Evolutionary conservation across 2,113 vertebrate species (phyloP).

Genomic region (Paramormyrops kingsleyae): DNA sequence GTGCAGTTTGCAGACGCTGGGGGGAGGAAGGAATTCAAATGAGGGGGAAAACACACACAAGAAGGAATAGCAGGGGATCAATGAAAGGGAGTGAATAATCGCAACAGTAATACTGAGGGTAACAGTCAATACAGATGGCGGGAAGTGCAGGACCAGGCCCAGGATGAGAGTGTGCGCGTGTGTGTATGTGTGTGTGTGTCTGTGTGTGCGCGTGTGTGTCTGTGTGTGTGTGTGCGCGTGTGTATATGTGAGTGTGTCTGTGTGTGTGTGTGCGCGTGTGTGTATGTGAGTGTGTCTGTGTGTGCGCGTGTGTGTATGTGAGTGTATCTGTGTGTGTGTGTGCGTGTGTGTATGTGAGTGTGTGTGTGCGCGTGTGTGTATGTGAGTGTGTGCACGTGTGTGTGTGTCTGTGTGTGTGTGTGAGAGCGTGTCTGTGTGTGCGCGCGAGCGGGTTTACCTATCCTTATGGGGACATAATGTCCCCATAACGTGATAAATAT

Average conservation of each 20-base stretch:
- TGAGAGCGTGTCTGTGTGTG: no score
- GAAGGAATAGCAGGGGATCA: constrained; percentile 40
- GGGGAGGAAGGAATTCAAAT: constrained; percentile 66
- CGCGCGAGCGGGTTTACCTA: no score
- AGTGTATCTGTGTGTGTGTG: no score
- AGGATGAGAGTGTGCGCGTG: not conserved
- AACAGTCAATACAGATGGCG: not conserved
- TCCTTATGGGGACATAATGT: no score
- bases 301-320: no score
- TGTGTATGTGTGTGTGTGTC: not conserved
- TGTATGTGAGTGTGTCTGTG: no score
- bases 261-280: no score
- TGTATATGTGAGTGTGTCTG: not conserved
- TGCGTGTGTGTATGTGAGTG: no score
- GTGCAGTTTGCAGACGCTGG: constrained; percentile 4
- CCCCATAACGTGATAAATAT: no score
- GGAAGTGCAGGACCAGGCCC: not conserved
- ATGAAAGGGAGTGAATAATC: not conserved
- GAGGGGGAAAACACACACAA: constrained; percentile 46
- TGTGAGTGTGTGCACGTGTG: not conserved
- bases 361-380: no score
- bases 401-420: no score
- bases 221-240: no score
- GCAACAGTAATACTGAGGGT: not conserved
- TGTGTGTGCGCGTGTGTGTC: not conserved